These are phyloP conservation scores for Holothuria leucospilota DNA, from an alignment of 53 echinoderm and acorn worm species.

Conservation along the genomic window DNA sequence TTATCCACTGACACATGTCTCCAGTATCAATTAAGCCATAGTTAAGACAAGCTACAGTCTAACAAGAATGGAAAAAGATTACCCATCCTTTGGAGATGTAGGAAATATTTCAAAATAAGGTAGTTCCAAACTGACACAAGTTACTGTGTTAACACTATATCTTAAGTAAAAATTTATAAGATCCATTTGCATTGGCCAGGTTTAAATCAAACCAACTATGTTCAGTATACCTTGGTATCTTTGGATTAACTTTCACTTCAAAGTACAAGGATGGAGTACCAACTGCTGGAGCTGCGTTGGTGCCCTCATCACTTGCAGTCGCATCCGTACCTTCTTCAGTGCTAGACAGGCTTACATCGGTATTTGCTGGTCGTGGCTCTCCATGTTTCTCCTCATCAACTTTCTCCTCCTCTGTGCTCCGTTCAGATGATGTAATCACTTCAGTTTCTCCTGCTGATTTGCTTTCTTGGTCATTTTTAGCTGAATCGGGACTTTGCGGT, in stretches of 20 bases:
- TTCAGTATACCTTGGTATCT: neutral
- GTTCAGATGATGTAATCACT: neutral
- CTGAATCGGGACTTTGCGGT: neutral
- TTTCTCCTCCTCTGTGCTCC: too few relatives aligned
- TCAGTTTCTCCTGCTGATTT: neutral
- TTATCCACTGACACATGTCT: too few relatives aligned
- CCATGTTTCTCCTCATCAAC: neutral
- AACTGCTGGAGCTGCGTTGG: conserved; percentile 53
- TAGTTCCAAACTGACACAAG: too few relatives aligned
- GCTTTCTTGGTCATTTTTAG: too few relatives aligned
- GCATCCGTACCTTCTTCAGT: conserved; percentile 41
- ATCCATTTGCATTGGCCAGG: too few relatives aligned
- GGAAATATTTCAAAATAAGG: too few relatives aligned
- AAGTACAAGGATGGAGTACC: conserved; percentile 75
- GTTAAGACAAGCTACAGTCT: too few relatives aligned
- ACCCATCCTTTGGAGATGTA: too few relatives aligned
- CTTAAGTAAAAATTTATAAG: too few relatives aligned
- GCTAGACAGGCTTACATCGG: conserved; percentile 32
- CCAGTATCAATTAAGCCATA: too few relatives aligned
- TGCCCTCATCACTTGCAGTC: conserved; percentile 56
- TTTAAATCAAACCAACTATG: neutral
- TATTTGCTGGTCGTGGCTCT: neutral
- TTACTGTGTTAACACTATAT: too few relatives aligned
- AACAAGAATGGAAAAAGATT: too few relatives aligned
- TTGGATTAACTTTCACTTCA: conserved; percentile 60